phyloP scores from a whole-genome alignment of 2,113 vertebrate species.

The Edolisoma coerulescens region DNA sequence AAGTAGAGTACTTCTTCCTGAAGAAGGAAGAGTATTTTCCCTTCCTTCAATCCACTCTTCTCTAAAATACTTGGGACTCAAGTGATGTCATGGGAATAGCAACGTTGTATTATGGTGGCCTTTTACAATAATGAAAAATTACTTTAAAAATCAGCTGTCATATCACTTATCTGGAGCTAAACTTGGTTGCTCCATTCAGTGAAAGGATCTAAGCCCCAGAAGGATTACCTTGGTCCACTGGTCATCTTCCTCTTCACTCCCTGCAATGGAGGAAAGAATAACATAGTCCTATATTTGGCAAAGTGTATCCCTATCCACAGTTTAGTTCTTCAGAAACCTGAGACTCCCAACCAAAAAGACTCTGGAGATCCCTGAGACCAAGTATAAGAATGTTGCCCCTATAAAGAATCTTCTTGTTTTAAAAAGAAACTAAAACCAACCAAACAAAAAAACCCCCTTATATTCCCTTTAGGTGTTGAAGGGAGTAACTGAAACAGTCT shows the following conservation, averaged over 20 bases:
- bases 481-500: not conserved
- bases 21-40: not conserved
- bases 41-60: not conserved
- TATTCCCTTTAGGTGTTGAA: not conserved
- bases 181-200: not conserved
- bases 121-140: not conserved
- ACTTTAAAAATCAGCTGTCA: not conserved
- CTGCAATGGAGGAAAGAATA: not conserved
- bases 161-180: not conserved
- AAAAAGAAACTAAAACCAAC: not conserved
- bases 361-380: not conserved
- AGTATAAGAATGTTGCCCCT: not conserved
- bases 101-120: rapidly evolving
- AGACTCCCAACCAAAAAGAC: not conserved
- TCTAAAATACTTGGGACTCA: not conserved
- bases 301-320: not conserved
- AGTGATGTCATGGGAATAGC: not conserved
- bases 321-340: not conserved
- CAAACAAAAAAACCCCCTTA: not conserved
- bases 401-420: not conserved
- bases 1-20: not conserved
- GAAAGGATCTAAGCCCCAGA: not conserved
- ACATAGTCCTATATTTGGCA: not conserved
- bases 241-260: not conserved
- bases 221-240: not conserved